These are phyloP conservation scores for Neostethus bicornis DNA, from an alignment of 2,797 vertebrate genomes.

Conservation along the genomic window DNA sequence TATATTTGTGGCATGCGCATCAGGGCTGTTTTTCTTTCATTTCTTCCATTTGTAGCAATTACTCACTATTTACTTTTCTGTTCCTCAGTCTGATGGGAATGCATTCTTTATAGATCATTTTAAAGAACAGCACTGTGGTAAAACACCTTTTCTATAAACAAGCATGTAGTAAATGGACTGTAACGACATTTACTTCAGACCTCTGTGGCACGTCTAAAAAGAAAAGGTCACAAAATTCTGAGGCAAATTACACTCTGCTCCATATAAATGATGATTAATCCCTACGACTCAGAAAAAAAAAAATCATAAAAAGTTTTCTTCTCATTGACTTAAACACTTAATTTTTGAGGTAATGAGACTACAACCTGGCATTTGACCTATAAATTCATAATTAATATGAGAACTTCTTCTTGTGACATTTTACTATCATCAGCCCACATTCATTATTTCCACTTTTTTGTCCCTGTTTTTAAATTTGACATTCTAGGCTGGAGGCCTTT, in stretches of 20 bases:
- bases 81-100: constrained; percentile 48
- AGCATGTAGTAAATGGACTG: constrained; percentile 33
- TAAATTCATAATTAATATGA: constrained; percentile 43
- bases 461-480: constrained; percentile 39
- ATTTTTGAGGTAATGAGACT: constrained; percentile 30
- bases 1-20: no score
- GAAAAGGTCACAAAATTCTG: constrained; percentile 58
- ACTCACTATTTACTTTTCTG: constrained; percentile 47
- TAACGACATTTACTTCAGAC: constrained; percentile 47
- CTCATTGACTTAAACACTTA: constrained; percentile 46
- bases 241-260: constrained; percentile 38
- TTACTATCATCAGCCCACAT: constrained; percentile 47
- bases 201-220: constrained; percentile 27
- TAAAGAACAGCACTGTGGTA: constrained; percentile 51
- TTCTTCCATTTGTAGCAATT: constrained; percentile 49
- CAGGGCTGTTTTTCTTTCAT: no score
- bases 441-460: constrained; percentile 56
- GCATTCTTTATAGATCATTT: constrained; percentile 54
- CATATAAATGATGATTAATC: constrained; percentile 68
- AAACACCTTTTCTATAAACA: constrained; percentile 63
- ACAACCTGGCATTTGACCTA: constrained; percentile 42
- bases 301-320: constrained; percentile 49
- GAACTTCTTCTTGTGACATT: constrained; percentile 58
- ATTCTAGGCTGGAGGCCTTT: constrained; percentile 21
- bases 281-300: constrained; percentile 36